phyloP scores from a whole-genome alignment of 2,113 vertebrate genomes.

The Lichenostomus cassidix region DNA sequence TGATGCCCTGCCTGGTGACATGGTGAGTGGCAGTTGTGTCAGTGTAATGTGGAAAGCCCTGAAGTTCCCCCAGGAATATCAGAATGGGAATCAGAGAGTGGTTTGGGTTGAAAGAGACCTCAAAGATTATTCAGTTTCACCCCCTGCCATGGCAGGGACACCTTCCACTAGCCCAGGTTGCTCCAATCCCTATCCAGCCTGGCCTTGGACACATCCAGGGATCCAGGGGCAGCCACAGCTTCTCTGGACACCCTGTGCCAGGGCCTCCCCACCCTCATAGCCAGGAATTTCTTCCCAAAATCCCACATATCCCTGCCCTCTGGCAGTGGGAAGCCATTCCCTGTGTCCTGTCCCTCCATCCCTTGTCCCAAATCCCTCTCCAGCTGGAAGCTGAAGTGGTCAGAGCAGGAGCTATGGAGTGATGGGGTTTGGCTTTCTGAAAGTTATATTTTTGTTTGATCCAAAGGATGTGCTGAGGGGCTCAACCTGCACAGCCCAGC shows the following conservation, averaged over 20 bases:
- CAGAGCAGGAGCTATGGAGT: neutral
- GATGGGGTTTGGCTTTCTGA: neutral
- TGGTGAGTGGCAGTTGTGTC: neutral
- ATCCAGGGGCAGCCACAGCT: neutral
- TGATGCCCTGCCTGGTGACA: neutral
- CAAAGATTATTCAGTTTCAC: neutral
- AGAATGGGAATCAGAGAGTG: neutral
- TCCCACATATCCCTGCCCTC: fast-evolving
- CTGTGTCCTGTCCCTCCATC: neutral
- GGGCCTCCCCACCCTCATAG: fast-evolving
- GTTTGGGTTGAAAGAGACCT: neutral
- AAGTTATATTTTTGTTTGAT: neutral
- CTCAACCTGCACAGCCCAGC: neutral
- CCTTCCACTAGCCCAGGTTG: fast-evolving
- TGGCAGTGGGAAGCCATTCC: fast-evolving
- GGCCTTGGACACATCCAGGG: neutral
- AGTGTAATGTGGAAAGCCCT: fast-evolving
- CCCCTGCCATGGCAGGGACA: neutral
- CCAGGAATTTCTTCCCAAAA: neutral
- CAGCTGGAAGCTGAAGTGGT: neutral
- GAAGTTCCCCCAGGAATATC: neutral
- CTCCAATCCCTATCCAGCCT: fast-evolving
- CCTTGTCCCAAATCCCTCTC: neutral
- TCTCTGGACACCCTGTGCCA: neutral
- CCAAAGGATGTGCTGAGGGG: neutral